Evolutionary conservation across 2,113 vertebrate species (phyloP).

Genomic region (Barbus barbus): DNA sequence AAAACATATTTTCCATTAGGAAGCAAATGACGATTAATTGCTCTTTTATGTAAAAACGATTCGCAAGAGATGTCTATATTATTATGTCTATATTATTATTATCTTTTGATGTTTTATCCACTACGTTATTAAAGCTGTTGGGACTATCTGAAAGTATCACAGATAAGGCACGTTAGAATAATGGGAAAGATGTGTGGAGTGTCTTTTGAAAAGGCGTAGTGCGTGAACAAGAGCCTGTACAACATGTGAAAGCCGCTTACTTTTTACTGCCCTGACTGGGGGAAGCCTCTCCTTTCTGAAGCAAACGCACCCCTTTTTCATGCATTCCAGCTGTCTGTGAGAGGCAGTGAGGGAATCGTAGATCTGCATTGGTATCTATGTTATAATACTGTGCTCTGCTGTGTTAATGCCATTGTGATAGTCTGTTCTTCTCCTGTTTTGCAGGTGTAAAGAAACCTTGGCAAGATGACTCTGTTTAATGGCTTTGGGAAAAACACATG

Average conservation of each 20-base stretch:
- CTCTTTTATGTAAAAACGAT: not conserved
- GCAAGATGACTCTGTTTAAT: slow-evolving; percentile 70
- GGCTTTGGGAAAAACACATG: slow-evolving; percentile 63
- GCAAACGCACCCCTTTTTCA: slow-evolving; percentile 56
- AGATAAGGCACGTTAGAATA: slow-evolving; percentile 10
- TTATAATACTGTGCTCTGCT: slow-evolving; percentile 20
- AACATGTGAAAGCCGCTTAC: slow-evolving; percentile 50
- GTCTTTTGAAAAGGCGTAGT: slow-evolving; percentile 49
- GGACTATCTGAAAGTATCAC: slow-evolving; percentile 9
- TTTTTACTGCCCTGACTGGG: slow-evolving; percentile 36
- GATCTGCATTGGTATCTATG: slow-evolving; percentile 14
- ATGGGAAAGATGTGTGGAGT: slow-evolving; percentile 43
- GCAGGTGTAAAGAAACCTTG: slow-evolving; percentile 71
- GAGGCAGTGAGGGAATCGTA: slow-evolving; percentile 21
- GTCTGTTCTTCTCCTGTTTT: slow-evolving; percentile 42
- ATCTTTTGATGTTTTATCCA: not conserved
- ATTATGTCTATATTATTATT: not conserved
- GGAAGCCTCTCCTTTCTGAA: slow-evolving; percentile 47
- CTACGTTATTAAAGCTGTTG: not conserved
- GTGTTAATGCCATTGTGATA: slow-evolving; percentile 27
- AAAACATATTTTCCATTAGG: not conserved
- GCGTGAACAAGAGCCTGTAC: slow-evolving; percentile 47
- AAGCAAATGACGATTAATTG: not conserved
- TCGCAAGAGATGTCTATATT: not conserved
- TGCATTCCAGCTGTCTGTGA: slow-evolving; percentile 58